Evolutionary conservation across 2,888 invertebrate genomes (phyloP), one percentile per base, ranked within the genome.

Genomic region (Amblyjoppa proteus): DNA sequence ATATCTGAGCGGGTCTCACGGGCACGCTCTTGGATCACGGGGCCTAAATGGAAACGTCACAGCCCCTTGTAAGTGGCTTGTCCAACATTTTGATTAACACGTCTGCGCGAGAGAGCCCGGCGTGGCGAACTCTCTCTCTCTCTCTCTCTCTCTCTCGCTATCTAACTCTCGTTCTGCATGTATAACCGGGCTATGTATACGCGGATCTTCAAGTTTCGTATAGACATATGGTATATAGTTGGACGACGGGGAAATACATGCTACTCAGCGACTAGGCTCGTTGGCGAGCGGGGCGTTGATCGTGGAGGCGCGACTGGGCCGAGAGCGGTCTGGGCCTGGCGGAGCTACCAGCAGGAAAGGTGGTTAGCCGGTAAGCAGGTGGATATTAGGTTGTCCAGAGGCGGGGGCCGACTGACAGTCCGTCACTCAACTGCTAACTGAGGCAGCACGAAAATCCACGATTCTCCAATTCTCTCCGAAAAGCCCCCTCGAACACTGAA

Each of bases 21-120:
- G 68, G 84, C 86, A 71, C 86, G 86, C 85, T 87, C 82, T 85
- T 77, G 77, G 84, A 83, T 84, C 83, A 78, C 82, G 74, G 85
- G 86, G 90, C 90, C 90, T 93, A 93, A 93, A 93, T 93, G 93
- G 93, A 92, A 93, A 93, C 93, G 93, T 93, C 93, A 93, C 90
- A 92, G 89, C 87, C 90, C 89, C 92, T 89, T 93, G 93, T 93
- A 94, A 94, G 93, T 93, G 94, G 93, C 93, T 94, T 93, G 94
- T 93, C 93, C 92, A 93, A 93, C 93, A 94, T 93, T 93, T 94
- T 93, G 93, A 94, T 94, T 94, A 94, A 94, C 93, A 93, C 93
- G 93, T 94, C 93, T 91, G 90, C 83, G 86, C 82, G 75, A 79
- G 41, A 85, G 75, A 74, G 75, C 20, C 69, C 53, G 41, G 80